Evolutionary conservation across 2,888 invertebrate species (phyloP), one percentile per base, ranked within the genome.

Genomic region (Limenitis camilla): DNA sequence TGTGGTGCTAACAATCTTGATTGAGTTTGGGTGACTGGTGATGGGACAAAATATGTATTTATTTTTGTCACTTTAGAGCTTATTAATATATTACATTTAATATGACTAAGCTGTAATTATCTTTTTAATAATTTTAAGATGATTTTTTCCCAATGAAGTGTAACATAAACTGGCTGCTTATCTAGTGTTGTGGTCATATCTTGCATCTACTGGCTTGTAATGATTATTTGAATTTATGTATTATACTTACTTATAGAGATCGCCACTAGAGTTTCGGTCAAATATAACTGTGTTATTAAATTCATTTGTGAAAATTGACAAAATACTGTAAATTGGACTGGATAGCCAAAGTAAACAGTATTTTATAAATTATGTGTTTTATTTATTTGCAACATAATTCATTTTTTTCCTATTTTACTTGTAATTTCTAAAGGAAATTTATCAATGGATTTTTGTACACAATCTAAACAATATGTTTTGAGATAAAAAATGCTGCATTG

Each of bases 401-500:
- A 66, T 69, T 72, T 58, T 55, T 68, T 68, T 67, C 81, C 78
- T 56, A 94, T 70, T 82, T 92, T 93, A 59, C 80, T 81, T 73
- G 90, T 90, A 7, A 96, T 84, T 82, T 92, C 91, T 48, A 71
- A 56, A 28, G 96, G 96, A 81, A 96, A 93, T 52, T 83, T 72
- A 33, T 89, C 79, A 5, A 90, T 71, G 59, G 88, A 82, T 47
- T 78, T 75, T 61, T 80, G 76, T 36, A 91, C 93, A 88, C 96
- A 97, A 42, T 77, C 67, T 55, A 91, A 74, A 76, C 96, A 97
- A 76, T 91, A 94, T 51, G 92, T 89, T 69, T 92, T 91, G 9
- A 85, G 85, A 76, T 93, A 96, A 81, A 93, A 96, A 56, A 96
- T 74, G 76, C 96, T 95, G 71, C 96, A 97, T 46, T 90, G 89